Evolutionary conservation across 2,113 vertebrate species (phyloP).

Genomic region (Crotalus tigris): DNA sequence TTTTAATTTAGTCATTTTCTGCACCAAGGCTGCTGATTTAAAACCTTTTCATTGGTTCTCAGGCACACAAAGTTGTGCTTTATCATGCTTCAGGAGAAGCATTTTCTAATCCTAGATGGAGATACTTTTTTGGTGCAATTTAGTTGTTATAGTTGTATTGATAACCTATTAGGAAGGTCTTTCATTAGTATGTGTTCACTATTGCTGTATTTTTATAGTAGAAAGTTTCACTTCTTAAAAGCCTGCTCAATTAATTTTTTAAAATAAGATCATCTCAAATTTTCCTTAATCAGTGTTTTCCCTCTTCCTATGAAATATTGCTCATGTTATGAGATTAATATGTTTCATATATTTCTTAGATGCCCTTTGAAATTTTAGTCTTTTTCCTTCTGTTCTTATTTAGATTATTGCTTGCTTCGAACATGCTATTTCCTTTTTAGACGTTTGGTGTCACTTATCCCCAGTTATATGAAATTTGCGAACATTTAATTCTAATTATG

Average conservation of each 20-base stretch:
- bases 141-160: not conserved
- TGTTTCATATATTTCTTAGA: not conserved
- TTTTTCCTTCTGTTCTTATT: not conserved
- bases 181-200: not conserved
- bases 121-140: not conserved
- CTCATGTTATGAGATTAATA: constrained; percentile 9
- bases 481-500: not conserved
- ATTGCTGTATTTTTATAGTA: not conserved
- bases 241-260: not conserved
- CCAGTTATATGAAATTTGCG: not conserved
- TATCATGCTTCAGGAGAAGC: not conserved
- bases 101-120: not conserved
- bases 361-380: not conserved
- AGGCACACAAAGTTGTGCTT: not conserved
- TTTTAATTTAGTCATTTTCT: not conserved
- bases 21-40: not conserved
- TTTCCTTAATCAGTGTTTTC: not conserved
- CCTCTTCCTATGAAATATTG: not conserved
- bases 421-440: not conserved
- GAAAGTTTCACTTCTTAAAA: not conserved
- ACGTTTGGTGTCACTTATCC: not conserved
- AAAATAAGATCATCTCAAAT: not conserved
- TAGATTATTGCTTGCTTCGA: not conserved
- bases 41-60: not conserved
- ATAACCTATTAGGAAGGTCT: not conserved